Evolutionary conservation across 2,797 vertebrate species (phyloP).

Genomic region (Propithecus deckenii): DNA sequence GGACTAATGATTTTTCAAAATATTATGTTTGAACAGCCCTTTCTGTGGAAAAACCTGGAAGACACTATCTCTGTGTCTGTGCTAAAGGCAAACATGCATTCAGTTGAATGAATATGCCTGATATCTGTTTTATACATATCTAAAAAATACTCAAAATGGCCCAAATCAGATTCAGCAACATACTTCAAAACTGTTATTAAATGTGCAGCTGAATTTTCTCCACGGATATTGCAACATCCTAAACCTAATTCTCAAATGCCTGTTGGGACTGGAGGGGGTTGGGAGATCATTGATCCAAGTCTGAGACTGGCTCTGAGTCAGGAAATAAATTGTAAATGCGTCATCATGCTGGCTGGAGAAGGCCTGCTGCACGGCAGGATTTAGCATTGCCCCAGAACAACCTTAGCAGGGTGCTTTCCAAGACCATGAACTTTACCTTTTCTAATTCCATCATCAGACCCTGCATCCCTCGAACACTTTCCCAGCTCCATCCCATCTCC

Average conservation of each 20-base stretch:
- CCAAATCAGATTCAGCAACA: conserved; percentile 39
- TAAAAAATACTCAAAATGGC: conserved; percentile 53
- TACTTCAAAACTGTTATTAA: conserved; percentile 59
- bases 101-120: conserved; percentile 27
- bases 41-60: conserved; percentile 49
- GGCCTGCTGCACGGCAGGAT: conserved; percentile 3
- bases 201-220: conserved; percentile 59
- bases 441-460: conserved; percentile 43
- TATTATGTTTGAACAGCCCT: conserved; percentile 47
- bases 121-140: background rate
- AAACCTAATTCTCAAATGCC: conserved; percentile 58
- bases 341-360: conserved; percentile 25
- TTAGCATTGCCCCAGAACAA: conserved; percentile 38
- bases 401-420: conserved; percentile 44
- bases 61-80: conserved; percentile 30
- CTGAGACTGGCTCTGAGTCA: conserved; percentile 60
- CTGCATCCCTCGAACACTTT: background rate
- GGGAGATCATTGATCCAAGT: conserved; percentile 67
- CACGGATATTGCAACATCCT: conserved; percentile 41
- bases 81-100: conserved; percentile 19
- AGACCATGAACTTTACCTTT: conserved; percentile 55
- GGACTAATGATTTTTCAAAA: conserved; percentile 51
- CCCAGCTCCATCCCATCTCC: background rate
- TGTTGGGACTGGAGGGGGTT: conserved; percentile 52
- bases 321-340: conserved; percentile 67